Percentiles rank a stretch among this genome's conserved stretches.
These are phyloP conservation scores for Nematolebias whitei DNA, from an alignment of 2,113 vertebrate species.

Conservation along the genomic window DNA sequence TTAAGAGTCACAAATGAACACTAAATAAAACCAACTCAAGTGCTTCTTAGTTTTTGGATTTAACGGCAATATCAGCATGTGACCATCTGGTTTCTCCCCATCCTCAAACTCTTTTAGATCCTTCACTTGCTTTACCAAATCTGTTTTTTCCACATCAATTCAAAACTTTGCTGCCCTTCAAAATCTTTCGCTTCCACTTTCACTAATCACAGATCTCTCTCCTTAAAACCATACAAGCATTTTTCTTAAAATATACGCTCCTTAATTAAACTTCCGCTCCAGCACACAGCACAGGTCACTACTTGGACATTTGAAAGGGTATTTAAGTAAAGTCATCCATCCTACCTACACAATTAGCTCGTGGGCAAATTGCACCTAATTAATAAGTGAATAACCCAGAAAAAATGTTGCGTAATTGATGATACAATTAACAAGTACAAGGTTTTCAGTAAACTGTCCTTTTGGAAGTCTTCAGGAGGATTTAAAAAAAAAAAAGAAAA, in stretches of 20 bases:
- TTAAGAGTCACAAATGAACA: no score
- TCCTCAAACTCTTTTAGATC: no score
- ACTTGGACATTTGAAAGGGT: constrained; percentile 1
- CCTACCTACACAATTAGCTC: constrained; percentile 36
- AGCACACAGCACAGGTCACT: constrained; percentile 19
- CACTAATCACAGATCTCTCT: not conserved
- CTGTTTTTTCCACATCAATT: not conserved
- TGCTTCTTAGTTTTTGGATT: no score
- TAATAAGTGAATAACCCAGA: constrained; percentile 43
- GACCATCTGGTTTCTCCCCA: no score
- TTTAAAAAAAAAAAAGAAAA: constrained; percentile 26
- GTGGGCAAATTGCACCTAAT: constrained; percentile 23
- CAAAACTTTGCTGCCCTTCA: not conserved
- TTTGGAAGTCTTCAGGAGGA: constrained; percentile 39
- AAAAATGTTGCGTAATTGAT: constrained; percentile 60
- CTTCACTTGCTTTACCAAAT: not conserved
- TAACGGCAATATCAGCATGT: no score
- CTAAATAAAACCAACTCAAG: no score
- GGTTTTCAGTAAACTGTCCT: constrained; percentile 59
- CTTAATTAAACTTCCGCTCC: constrained; percentile 37
- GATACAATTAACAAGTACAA: constrained; percentile 59
- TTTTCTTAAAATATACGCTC: constrained; percentile 22
- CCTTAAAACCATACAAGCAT: not conserved
- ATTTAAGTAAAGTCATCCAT: constrained; percentile 28
- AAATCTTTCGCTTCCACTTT: not conserved